Conservation (phyloP, 1,140 invertebrate species). For the Drosophila albomicans region DNA sequence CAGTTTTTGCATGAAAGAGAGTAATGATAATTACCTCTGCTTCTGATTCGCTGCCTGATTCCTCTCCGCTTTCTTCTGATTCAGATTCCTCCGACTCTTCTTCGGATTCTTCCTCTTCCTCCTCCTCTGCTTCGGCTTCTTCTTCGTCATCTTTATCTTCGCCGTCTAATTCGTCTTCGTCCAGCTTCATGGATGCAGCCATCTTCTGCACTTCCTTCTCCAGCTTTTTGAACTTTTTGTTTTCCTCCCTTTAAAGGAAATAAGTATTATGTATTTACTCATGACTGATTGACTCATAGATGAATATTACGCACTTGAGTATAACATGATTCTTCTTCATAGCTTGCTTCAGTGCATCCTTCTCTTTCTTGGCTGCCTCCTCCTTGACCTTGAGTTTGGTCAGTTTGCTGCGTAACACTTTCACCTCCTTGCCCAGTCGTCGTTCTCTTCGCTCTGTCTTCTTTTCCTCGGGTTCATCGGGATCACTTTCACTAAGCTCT, state of each 20-base stretch:
- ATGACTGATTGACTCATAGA: neutral
- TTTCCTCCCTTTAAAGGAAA: conserved; percentile 87
- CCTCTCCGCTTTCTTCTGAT: conserved; percentile 87
- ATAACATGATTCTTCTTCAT: conserved; percentile 92
- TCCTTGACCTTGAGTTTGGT: conserved; percentile 92
- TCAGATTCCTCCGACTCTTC: conserved; percentile 89
- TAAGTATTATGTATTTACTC: neutral
- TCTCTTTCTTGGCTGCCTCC: conserved; percentile 91
- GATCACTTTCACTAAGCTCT: conserved; percentile 87
- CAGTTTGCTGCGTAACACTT: conserved; percentile 91
- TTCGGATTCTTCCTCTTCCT: conserved; percentile 88
- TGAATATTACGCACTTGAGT: conserved; percentile 86
- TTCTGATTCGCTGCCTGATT: conserved; percentile 89
- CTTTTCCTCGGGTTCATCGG: conserved; percentile 90
- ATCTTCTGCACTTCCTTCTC: conserved; percentile 96
- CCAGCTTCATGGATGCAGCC: conserved; percentile 92
- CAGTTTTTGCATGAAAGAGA: neutral
- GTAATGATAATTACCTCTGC: conserved; percentile 85
- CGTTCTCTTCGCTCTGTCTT: conserved; percentile 87
- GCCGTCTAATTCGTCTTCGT: conserved; percentile 90
- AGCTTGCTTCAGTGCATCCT: conserved; percentile 90
- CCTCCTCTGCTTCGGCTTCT: conserved; percentile 86
- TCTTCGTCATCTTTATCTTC: conserved; percentile 88
- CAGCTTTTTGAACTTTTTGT: conserved; percentile 90
- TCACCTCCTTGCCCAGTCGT: conserved; percentile 89